Evolutionary conservation across 1,140 invertebrate species (phyloP).

Genomic region (Lepidurus apus): DNA sequence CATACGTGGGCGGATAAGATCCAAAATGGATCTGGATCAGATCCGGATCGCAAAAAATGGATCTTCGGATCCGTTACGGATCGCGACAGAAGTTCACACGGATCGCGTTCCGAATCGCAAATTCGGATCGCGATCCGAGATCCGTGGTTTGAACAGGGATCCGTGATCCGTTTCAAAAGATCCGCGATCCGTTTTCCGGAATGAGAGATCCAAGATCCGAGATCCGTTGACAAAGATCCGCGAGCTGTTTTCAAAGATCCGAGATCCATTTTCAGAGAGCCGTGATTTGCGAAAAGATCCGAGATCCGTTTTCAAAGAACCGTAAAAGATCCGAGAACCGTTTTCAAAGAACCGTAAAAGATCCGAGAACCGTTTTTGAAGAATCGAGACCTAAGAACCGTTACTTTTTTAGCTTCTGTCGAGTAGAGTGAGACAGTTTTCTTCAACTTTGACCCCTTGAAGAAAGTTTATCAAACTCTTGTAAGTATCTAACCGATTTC

Average conservation of each 20-base stretch:
- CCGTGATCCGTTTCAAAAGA: background rate
- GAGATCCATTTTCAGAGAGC: background rate
- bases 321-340: constrained; percentile 1
- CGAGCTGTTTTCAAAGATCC: constrained; percentile 1
- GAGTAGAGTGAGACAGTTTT: background rate
- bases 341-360: background rate
- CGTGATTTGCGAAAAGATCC: background rate
- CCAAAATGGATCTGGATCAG: constrained; percentile 13
- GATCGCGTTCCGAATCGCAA: background rate
- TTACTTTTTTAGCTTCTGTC: background rate
- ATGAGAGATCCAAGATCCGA: background rate
- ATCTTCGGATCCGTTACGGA: constrained; percentile 13
- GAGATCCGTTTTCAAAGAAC: background rate
- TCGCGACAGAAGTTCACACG: background rate
- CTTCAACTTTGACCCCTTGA: background rate
- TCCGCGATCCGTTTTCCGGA: background rate
- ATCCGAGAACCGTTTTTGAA: background rate
- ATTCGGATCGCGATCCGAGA: background rate
- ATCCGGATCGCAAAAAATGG: constrained; percentile 6
- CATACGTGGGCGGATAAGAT: background rate
- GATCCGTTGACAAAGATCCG: background rate
- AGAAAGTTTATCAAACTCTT: no score
- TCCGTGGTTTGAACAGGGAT: constrained; percentile 4
- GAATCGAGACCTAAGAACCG: background rate
- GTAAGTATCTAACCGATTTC: no score